Evolutionary conservation across 2,888 invertebrate genomes (phyloP).

Genomic region (Drosophila robusta): DNA sequence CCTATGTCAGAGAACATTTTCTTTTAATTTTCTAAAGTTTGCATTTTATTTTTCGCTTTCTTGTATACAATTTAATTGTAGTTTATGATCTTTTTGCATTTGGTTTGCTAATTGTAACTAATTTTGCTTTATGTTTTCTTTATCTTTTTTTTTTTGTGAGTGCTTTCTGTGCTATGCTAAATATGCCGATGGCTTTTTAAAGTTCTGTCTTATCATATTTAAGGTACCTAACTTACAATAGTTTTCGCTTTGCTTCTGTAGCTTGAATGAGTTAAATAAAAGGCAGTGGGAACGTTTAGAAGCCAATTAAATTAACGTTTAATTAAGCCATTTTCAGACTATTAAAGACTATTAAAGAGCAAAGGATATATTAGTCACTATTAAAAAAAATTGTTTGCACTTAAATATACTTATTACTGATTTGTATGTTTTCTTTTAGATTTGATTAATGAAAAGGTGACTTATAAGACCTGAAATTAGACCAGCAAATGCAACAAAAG

Average conservation of each 20-base stretch:
- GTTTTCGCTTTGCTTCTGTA: conserved; percentile 55
- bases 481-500: too few relatives aligned
- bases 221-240: conserved; percentile 85
- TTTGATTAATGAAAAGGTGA: too few relatives aligned
- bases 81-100: conserved; percentile 57
- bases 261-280: conserved; percentile 3
- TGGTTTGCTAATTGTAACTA: conserved; percentile 55
- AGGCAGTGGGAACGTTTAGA: background rate
- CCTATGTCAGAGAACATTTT: conserved; percentile 37
- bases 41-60: conserved; percentile 28
- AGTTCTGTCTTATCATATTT: conserved; percentile 51
- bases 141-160: conserved; percentile 34
- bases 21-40: conserved; percentile 14
- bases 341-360: background rate
- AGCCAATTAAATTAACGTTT: conserved; percentile 3
- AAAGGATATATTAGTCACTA: too few relatives aligned
- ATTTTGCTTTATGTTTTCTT: conserved; percentile 13
- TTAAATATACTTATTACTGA: too few relatives aligned
- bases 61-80: conserved; percentile 77
- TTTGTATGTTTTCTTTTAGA: too few relatives aligned
- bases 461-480: too few relatives aligned
- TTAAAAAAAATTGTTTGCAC: too few relatives aligned
- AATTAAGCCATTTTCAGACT: background rate
- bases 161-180: conserved; percentile 47
- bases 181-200: conserved; percentile 41